Evolutionary conservation across 53 echinoderm and acorn worm species (phyloP).

Genomic region (Antedon mediterranea): DNA sequence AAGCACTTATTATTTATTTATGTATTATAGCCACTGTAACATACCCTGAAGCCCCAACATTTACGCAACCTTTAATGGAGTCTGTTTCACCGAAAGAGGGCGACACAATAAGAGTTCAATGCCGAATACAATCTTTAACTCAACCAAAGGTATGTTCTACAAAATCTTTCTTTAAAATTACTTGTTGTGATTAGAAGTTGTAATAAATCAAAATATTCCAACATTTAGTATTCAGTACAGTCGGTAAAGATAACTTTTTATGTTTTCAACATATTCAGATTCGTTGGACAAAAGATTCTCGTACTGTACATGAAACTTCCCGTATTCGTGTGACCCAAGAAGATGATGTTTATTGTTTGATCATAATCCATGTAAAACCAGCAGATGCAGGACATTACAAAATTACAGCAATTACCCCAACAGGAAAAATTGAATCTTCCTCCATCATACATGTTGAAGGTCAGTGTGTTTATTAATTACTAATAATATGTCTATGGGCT

Average conservation of each 20-base stretch:
- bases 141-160: constrained; percentile 53
- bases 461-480: constrained; percentile 17
- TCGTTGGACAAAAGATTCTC: constrained; percentile 75
- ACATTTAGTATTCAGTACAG: no score
- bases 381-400: constrained; percentile 83
- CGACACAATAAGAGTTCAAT: constrained; percentile 49
- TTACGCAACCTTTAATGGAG: constrained; percentile 52
- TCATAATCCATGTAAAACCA: constrained; percentile 50
- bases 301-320: constrained; percentile 50
- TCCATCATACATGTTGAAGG: constrained; percentile 59
- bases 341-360: constrained; percentile 48
- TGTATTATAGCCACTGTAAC: neutral
- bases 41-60: constrained; percentile 38
- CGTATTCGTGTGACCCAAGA: constrained; percentile 56
- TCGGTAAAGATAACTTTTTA: no score
- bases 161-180: neutral
- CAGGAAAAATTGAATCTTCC: constrained; percentile 65
- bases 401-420: constrained; percentile 49
- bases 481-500: no score
- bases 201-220: no score
- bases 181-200: no score
- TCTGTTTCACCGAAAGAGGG: constrained; percentile 51
- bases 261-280: no score
- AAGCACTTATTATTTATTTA: neutral
- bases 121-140: constrained; percentile 51